A percentile compares a stretch with the other conserved stretches of the same genome.
phyloP scores from a whole-genome alignment of 2,113 vertebrate genomes.

The Anoura caudifer region DNA sequence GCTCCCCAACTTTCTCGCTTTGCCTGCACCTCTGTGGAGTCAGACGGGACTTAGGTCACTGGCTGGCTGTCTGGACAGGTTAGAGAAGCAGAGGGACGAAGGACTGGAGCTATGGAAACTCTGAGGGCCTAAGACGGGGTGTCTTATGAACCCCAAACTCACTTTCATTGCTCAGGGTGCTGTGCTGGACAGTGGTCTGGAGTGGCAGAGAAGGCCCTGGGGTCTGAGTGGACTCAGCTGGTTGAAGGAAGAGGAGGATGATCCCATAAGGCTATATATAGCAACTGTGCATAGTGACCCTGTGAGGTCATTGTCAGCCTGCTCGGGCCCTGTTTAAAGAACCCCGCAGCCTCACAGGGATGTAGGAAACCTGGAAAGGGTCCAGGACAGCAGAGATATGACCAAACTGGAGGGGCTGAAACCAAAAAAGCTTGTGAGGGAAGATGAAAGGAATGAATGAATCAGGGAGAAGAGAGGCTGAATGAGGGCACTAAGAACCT shows the following conservation, averaged over 20 bases:
- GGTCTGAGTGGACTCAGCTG: conserved; percentile 61
- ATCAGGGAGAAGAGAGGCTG: conserved; percentile 20
- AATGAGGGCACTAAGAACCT: background rate
- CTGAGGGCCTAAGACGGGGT: background rate
- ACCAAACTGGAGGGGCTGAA: conserved; percentile 58
- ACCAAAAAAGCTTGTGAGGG: conserved; percentile 70
- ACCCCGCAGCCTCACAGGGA: conserved; percentile 27
- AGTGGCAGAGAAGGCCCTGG: background rate
- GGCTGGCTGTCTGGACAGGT: background rate
- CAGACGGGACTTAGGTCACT: background rate
- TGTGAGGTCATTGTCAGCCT: conserved; percentile 67
- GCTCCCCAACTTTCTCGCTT: background rate
- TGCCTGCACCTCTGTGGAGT: background rate
- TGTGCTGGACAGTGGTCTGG: background rate
- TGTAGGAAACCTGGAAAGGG: conserved; percentile 58
- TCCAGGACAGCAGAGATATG: conserved; percentile 54
- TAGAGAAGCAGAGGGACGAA: background rate
- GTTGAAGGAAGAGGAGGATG: conserved; percentile 34
- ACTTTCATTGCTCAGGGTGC: background rate
- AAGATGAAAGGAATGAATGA: conserved; percentile 72
- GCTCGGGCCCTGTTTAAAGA: conserved; percentile 48
- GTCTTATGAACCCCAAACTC: background rate
- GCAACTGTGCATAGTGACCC: conserved; percentile 62
- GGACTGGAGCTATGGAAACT: background rate
- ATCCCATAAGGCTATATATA: conserved; percentile 65